Percentiles rank a stretch among this genome's conserved stretches.
phyloP scores from a whole-genome alignment of 2,888 invertebrate genomes.

The Drosophila multiciliata region DNA sequence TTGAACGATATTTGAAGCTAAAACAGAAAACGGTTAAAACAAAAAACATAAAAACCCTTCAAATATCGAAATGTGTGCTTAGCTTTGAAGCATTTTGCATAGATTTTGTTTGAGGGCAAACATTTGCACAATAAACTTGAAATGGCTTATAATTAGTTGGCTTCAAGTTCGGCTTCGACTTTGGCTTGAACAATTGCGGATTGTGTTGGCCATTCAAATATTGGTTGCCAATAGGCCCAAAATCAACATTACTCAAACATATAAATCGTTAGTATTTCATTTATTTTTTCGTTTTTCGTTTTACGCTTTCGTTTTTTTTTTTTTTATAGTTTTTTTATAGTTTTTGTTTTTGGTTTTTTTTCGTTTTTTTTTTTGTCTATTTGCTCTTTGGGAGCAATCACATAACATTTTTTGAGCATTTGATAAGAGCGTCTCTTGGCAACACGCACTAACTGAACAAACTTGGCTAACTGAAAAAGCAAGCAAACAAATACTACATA shows the following conservation, averaged over 20 bases:
- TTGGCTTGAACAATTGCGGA: constrained; percentile 28
- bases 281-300: neutral
- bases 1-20: constrained; percentile 1
- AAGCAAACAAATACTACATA: constrained; percentile 15
- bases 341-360: neutral
- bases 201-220: constrained; percentile 46
- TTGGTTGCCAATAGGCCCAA: constrained; percentile 45
- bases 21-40: constrained; percentile 1
- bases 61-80: constrained; percentile 47
- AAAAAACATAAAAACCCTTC: constrained; percentile 20
- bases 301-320: neutral
- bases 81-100: constrained; percentile 59
- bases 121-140: constrained; percentile 62
- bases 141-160: constrained; percentile 70
- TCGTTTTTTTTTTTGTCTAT: neutral
- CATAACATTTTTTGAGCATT: constrained; percentile 27
- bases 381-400: constrained; percentile 50
- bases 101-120: constrained; percentile 67
- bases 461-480: constrained; percentile 29
- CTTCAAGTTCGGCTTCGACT: constrained; percentile 12
- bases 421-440: constrained; percentile 42
- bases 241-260: constrained; percentile 39
- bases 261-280: constrained; percentile 3
- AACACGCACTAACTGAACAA: constrained; percentile 25
- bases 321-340: neutral